A percentile compares a stretch with the other conserved stretches of the same genome.
Evolutionary conservation across 2,797 vertebrate genomes (phyloP).

Genomic region (Scolopax bukidnonensis): DNA sequence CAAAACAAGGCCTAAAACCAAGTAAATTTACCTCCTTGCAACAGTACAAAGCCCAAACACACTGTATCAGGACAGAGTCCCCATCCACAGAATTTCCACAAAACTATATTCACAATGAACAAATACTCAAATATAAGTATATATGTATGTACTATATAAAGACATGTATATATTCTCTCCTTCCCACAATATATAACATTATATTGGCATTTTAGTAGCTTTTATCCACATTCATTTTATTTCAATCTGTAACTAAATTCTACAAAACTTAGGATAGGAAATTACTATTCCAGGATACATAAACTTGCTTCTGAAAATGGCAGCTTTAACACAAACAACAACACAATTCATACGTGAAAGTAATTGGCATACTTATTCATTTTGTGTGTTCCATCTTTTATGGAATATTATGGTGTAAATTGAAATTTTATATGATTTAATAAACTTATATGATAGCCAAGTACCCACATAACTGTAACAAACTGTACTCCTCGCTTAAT

Average conservation of each 20-base stretch:
- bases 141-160: background rate
- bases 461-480: slow-evolving; percentile 74
- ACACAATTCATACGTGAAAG: slow-evolving; percentile 69
- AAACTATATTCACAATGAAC: background rate
- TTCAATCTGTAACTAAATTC: slow-evolving; percentile 80
- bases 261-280: slow-evolving; percentile 76
- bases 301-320: slow-evolving; percentile 72
- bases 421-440: slow-evolving; percentile 83
- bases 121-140: background rate
- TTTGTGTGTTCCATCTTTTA: slow-evolving; percentile 76
- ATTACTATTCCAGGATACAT: slow-evolving; percentile 75
- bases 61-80: background rate
- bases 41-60: background rate
- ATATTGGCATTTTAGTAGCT: slow-evolving; percentile 58
- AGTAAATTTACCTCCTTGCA: background rate
- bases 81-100: background rate
- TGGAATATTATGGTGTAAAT: slow-evolving; percentile 76
- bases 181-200: background rate
- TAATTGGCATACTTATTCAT: slow-evolving; percentile 76
- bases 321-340: slow-evolving; percentile 76
- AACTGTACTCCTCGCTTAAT: slow-evolving; percentile 67
- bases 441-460: slow-evolving; percentile 80
- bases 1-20: background rate
- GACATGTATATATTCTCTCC: background rate
- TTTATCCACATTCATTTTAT: slow-evolving; percentile 71